Evolutionary conservation across 2,797 vertebrate species (phyloP).

Genomic region (Gouania willdenowi): DNA sequence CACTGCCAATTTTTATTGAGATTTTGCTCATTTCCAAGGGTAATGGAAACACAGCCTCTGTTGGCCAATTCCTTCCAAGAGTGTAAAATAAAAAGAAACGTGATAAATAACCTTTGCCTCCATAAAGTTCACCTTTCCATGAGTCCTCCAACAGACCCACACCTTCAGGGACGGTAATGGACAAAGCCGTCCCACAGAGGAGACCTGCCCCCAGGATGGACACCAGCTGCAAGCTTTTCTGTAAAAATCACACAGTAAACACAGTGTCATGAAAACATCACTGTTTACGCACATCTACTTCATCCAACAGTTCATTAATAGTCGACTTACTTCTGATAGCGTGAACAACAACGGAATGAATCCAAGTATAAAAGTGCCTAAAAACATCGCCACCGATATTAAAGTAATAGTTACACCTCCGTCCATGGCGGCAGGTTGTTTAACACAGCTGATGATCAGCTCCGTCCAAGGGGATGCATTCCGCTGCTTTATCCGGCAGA

Average conservation of each 20-base stretch:
- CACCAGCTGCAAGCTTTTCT: conserved; percentile 74
- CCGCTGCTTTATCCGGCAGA: not conserved
- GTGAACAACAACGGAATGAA: conserved; percentile 73
- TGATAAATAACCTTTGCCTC: too few species aligned
- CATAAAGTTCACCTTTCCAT: conserved; percentile 32
- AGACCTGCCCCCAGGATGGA: conserved; percentile 75
- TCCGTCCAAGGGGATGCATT: too few species aligned
- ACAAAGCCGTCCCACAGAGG: conserved; percentile 66
- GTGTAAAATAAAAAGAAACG: too few species aligned
- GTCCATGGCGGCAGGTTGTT: conserved; percentile 66
- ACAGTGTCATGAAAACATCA: too few species aligned
- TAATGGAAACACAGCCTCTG: too few species aligned
- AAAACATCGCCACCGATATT: conserved; percentile 77
- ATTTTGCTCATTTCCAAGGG: too few species aligned
- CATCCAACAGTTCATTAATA: not conserved
- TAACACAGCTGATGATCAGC: too few species aligned
- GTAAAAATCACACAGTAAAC: too few species aligned
- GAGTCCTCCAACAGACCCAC: conserved; percentile 66
- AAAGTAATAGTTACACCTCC: conserved; percentile 68
- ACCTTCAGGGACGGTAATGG: conserved; percentile 75
- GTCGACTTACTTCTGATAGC: conserved; percentile 73
- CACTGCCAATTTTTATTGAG: too few species aligned
- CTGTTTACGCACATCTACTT: too few species aligned
- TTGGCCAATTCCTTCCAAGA: too few species aligned
- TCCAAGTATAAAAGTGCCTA: conserved; percentile 76